Conservation (phyloP, 2,113 vertebrate species). For the Ploceus nigricollis region DNA sequence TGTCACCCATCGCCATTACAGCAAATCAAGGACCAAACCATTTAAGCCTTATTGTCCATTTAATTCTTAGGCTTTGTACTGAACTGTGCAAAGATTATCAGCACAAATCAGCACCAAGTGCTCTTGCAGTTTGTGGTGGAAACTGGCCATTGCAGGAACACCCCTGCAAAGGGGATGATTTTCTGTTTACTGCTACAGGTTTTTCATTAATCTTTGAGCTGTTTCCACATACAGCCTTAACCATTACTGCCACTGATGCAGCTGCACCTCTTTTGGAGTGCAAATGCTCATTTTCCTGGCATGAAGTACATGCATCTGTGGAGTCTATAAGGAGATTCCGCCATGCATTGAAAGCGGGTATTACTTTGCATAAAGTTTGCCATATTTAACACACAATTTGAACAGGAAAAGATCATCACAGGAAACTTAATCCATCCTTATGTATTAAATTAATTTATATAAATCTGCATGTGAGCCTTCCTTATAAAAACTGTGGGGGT, state of each 20-base stretch:
- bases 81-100: not conserved
- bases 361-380: slow-evolving; percentile 8
- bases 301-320: not conserved
- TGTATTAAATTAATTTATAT: not conserved
- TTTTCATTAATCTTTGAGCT: not conserved
- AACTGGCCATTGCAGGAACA: not conserved
- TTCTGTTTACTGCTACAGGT: not conserved
- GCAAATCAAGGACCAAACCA: not conserved
- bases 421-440: not conserved
- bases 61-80: not conserved
- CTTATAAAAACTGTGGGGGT: not conserved
- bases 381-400: not conserved
- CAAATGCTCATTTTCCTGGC: slow-evolving; percentile 12
- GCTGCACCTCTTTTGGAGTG: not conserved
- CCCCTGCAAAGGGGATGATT: not conserved
- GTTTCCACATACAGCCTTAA: not conserved
- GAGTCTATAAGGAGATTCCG: not conserved
- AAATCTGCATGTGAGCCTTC: not conserved
- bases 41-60: not conserved
- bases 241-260: not conserved
- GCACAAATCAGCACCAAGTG: not conserved
- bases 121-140: not conserved
- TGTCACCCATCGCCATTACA: not conserved
- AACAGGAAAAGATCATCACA: not conserved
- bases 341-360: not conserved